Conservation (phyloP, 1,140 invertebrate species). For the Gonatopus flavifemur region DNA sequence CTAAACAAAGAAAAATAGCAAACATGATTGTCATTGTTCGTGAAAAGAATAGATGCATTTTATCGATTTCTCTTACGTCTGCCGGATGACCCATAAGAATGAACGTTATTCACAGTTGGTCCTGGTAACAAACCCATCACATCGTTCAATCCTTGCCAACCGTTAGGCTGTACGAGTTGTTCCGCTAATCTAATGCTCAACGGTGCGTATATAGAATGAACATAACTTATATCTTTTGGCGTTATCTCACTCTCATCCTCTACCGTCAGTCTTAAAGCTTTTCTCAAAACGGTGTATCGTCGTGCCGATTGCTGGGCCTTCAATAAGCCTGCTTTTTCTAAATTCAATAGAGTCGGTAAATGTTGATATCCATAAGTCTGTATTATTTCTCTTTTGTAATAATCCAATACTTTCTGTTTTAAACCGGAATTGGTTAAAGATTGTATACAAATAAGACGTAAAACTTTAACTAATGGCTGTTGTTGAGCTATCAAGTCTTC, state of each 20-base stretch:
- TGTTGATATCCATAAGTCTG: slow-evolving; percentile 88
- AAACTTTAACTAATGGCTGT: slow-evolving; percentile 77
- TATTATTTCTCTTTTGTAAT: slow-evolving; percentile 90
- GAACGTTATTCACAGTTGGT: slow-evolving; percentile 52
- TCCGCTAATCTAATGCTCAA: slow-evolving; percentile 87
- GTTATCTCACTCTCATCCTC: slow-evolving; percentile 84
- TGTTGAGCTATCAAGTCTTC: slow-evolving; percentile 89
- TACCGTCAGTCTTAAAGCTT: slow-evolving; percentile 79
- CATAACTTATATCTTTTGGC: slow-evolving; percentile 89
- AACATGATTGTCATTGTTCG: not conserved
- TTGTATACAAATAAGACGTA: slow-evolving; percentile 88
- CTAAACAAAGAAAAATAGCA: slow-evolving; percentile 37
- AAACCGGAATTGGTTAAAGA: slow-evolving; percentile 85
- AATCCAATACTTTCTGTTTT: slow-evolving; percentile 85
- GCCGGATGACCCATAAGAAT: slow-evolving; percentile 44
- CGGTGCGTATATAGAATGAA: slow-evolving; percentile 92
- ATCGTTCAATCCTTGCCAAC: slow-evolving; percentile 75
- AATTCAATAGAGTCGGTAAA: slow-evolving; percentile 78
- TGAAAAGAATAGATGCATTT: not conserved
- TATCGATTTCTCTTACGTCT: slow-evolving; percentile 54
- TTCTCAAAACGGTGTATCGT: slow-evolving; percentile 71
- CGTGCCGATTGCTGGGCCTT: slow-evolving; percentile 70
- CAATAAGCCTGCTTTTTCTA: slow-evolving; percentile 86
- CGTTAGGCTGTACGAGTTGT: slow-evolving; percentile 78
- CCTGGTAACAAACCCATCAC: slow-evolving; percentile 68